Conservation (phyloP, 2,113 vertebrate genomes). For the Monarcha castaneiventris region DNA sequence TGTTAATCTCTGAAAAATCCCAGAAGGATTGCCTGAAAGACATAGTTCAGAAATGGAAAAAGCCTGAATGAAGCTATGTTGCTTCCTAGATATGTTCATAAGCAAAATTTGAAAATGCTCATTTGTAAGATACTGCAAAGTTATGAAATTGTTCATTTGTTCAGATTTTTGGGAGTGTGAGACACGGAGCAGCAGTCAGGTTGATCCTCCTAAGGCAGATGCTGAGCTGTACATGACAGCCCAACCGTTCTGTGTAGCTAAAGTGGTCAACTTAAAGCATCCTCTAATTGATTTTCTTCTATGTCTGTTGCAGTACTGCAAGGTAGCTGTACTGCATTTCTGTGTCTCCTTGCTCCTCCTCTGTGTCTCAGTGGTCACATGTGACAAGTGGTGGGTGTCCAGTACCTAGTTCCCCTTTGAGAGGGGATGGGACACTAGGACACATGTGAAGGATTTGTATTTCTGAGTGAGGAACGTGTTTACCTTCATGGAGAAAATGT, state of each 20-base stretch:
- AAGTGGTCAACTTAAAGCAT: background rate
- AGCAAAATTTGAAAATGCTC: background rate
- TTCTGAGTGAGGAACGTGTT: background rate
- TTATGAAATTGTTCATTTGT: background rate
- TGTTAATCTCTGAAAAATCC: background rate
- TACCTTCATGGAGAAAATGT: background rate
- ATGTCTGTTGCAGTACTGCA: background rate
- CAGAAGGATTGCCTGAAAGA: background rate
- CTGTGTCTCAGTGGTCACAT: background rate
- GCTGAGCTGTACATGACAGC: fast-evolving
- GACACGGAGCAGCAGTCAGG: background rate
- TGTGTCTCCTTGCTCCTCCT: background rate
- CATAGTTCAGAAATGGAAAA: background rate
- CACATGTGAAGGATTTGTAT: fast-evolving
- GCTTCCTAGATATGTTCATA: background rate
- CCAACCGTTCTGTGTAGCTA: background rate
- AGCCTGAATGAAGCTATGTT: background rate
- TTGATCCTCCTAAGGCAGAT: background rate
- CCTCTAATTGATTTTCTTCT: background rate
- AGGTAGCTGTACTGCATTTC: background rate
- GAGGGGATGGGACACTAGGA: background rate
- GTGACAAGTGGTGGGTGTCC: background rate
- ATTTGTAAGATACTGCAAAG: background rate
- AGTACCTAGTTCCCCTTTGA: background rate
- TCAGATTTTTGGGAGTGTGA: background rate